Conservation (phyloP, 1,140 invertebrate species). For the Rhizoglyphus robini region DNA sequence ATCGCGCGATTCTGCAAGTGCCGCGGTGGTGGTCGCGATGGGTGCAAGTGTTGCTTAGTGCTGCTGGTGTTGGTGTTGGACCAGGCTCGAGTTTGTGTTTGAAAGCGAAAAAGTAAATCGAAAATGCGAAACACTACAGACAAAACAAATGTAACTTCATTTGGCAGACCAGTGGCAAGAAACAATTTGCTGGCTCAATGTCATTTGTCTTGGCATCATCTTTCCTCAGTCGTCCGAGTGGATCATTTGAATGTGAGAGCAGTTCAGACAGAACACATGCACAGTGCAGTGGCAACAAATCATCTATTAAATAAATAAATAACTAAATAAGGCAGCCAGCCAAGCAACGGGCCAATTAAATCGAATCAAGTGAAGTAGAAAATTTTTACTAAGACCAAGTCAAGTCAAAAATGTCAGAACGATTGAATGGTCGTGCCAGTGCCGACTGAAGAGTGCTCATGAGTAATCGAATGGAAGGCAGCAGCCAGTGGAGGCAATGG, state of each 20-base stretch:
- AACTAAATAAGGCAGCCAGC: no score
- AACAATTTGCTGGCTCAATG: background rate
- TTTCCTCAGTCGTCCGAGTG: background rate
- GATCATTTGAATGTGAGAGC: no score
- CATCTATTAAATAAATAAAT: no score
- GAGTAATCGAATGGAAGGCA: no score
- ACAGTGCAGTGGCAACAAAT: no score
- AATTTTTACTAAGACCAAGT: background rate
- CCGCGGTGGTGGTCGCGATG: no score
- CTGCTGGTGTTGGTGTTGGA: background rate
- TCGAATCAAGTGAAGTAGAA: constrained; percentile 6
- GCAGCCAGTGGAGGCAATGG: no score
- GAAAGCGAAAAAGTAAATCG: no score
- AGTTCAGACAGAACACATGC: no score
- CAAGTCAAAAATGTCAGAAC: background rate
- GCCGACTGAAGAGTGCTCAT: no score
- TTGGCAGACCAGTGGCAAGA: no score
- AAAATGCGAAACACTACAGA: background rate
- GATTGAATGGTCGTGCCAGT: background rate
- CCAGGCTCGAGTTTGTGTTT: background rate
- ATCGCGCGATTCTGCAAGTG: background rate
- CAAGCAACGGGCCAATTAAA: constrained; percentile 3
- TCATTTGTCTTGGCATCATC: background rate
- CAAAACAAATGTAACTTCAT: background rate
- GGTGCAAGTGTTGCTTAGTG: background rate